These are phyloP conservation scores for Lasiurus borealis DNA, from an alignment of 2,113 vertebrate genomes.

Conservation along the genomic window DNA sequence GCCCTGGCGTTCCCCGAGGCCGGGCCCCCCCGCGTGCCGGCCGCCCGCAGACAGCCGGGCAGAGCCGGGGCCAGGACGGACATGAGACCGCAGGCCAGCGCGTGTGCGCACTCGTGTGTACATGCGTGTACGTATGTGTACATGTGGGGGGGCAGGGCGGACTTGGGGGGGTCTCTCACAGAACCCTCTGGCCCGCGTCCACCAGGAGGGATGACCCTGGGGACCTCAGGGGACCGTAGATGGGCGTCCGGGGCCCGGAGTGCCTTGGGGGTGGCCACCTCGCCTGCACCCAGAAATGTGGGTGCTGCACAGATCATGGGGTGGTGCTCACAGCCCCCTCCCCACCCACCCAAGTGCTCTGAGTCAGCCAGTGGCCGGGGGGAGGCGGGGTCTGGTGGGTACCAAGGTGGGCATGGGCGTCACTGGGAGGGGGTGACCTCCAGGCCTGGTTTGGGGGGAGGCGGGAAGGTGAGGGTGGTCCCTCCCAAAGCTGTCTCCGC, in stretches of 20 bases:
- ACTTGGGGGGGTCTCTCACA: conserved; percentile 27
- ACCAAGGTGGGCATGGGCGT: conserved; percentile 42
- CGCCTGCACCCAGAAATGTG: background rate
- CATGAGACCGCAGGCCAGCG: background rate
- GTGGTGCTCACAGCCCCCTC: background rate
- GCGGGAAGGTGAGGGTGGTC: background rate
- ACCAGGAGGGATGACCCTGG: conserved; percentile 33
- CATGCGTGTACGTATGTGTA: no score
- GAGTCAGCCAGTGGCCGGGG: no score
- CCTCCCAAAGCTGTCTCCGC: conserved; percentile 66
- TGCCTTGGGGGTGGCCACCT: conserved; percentile 73
- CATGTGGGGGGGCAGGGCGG: no score
- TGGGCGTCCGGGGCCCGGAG: conserved; percentile 64
- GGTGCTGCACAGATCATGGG: background rate
- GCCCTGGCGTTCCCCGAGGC: background rate
- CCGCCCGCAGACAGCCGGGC: background rate
- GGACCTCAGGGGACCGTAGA: background rate
- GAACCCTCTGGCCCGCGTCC: no score
- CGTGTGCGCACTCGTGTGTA: no score
- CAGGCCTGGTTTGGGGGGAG: background rate
- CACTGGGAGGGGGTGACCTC: conserved; percentile 35
- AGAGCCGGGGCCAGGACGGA: background rate
- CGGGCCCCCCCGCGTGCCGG: rapidly evolving
- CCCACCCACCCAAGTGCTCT: background rate
- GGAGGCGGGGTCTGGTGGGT: conserved; percentile 69